These are phyloP conservation scores for Darevskia nairensis DNA, from an alignment of 2,797 vertebrate species.

Conservation along the genomic window DNA sequence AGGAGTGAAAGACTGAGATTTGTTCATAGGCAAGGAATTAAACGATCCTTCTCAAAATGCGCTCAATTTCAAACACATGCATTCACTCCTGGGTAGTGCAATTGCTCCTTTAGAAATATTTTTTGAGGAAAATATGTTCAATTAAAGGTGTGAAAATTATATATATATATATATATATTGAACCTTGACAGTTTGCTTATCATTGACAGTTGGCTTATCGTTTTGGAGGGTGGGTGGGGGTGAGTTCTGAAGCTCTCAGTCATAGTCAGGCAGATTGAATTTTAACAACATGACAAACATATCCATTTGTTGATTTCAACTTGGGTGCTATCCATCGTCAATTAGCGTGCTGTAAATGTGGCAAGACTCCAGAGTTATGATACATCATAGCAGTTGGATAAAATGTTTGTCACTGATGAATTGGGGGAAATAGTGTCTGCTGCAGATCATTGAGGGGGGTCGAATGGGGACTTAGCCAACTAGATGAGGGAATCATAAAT, in stretches of 20 bases:
- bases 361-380: slow-evolving; percentile 49
- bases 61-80: neutral
- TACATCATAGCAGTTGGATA: slow-evolving; percentile 57
- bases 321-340: slow-evolving; percentile 55
- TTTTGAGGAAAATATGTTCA: slow-evolving; percentile 46
- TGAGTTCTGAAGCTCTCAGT: slow-evolving; percentile 58
- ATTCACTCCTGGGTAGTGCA: slow-evolving; percentile 46
- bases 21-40: neutral
- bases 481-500: slow-evolving; percentile 31
- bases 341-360: slow-evolving; percentile 69
- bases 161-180: too few relatives aligned
- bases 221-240: slow-evolving; percentile 7
- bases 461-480: slow-evolving; percentile 16
- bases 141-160: slow-evolving; percentile 49
- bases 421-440: slow-evolving; percentile 46
- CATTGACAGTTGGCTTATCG: too few relatives aligned
- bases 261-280: slow-evolving; percentile 63
- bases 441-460: neutral
- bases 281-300: slow-evolving; percentile 70
- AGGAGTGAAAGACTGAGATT: neutral
- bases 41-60: neutral
- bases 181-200: slow-evolving; percentile 67
- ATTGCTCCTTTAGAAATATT: slow-evolving; percentile 45
- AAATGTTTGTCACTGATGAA: slow-evolving; percentile 65
- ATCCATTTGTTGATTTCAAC: slow-evolving; percentile 68